Evolutionary conservation across 2,888 invertebrate species (phyloP), one percentile per base, ranked within the genome.

Genomic region (Eupsilia transversa): DNA sequence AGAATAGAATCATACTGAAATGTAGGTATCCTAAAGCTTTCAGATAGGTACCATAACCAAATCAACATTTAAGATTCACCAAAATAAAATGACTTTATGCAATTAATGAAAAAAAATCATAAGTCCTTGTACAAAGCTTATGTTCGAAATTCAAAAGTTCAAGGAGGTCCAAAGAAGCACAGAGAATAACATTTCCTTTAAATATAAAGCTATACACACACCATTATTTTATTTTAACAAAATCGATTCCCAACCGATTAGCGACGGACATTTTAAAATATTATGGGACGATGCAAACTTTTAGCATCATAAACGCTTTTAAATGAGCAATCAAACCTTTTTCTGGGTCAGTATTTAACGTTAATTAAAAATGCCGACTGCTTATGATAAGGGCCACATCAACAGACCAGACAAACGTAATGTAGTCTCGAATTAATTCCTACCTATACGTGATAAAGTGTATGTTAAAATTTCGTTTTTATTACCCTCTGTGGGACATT

Each of bases 321-420:
- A 86, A 89, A 88, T 87, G 84, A 86, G 84, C 84, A 79, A 88
- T 87, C 73, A 84, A 83, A 84, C 82, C 83, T 67, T 80, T 84
- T 88, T 87, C 84, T 88, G 87, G 86, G 86, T 86, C 87, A 87
- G 65, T 81, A 79, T 87, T 87, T 83, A 85, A 83, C 68, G 71
- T 84, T 87, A 87, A 87, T 88, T 87, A 88, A 86, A 85, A 82
- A 80, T 17, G 30, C 77, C 75, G 85, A 74, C 77, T 60, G 49
- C 60, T 59, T 72, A 72, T 69, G 82, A 83, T 87, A 88, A 87
- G 70, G 30, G n/a, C 54, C 63, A 70, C 52, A 82, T 81, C 78
- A 74, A 69, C 64, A 33, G 41, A 64, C 38, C 35, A 61, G 68
- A 76, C 74, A 69, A 65, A 52, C 66, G 79, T 77, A 84, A 80